These are phyloP conservation scores for Trialeurodes vaporariorum DNA, from an alignment of 1,140 invertebrate genomes.

Conservation along the genomic window DNA sequence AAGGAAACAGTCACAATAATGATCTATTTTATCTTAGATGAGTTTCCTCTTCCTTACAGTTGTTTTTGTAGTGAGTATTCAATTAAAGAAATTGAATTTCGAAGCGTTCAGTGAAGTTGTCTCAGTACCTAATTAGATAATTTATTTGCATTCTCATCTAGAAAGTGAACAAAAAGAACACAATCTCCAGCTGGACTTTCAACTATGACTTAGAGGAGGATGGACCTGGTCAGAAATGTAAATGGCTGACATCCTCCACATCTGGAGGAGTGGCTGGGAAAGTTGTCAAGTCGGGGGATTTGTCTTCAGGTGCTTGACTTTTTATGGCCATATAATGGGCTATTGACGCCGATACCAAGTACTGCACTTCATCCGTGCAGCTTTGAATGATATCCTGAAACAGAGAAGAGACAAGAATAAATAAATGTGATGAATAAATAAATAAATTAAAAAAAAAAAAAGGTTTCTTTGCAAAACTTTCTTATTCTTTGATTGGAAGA, in stretches of 20 bases:
- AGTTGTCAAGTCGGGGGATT: neutral
- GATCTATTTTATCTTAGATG: too few species aligned
- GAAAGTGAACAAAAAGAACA: neutral
- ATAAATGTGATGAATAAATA: too few species aligned
- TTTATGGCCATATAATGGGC: neutral
- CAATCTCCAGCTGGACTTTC: neutral
- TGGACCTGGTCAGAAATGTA: neutral
- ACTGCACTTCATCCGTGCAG: neutral
- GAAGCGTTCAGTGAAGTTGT: neutral
- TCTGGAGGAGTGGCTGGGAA: neutral
- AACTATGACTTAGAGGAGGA: neutral
- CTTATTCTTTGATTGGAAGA: too few species aligned
- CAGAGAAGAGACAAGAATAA: too few species aligned
- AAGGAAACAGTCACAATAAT: too few species aligned
- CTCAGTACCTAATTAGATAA: neutral
- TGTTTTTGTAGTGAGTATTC: too few species aligned
- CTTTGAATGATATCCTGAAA: neutral
- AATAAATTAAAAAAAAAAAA: too few species aligned
- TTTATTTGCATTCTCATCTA: neutral
- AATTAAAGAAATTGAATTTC: neutral
- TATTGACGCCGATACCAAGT: neutral
- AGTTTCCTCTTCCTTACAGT: too few species aligned
- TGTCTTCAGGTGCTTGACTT: neutral
- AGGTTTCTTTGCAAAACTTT: too few species aligned
- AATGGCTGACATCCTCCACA: neutral